Evolutionary conservation across 2,113 vertebrate genomes (phyloP), one percentile per base, ranked within the genome.

Genomic region (Alexandromys fortis): DNA sequence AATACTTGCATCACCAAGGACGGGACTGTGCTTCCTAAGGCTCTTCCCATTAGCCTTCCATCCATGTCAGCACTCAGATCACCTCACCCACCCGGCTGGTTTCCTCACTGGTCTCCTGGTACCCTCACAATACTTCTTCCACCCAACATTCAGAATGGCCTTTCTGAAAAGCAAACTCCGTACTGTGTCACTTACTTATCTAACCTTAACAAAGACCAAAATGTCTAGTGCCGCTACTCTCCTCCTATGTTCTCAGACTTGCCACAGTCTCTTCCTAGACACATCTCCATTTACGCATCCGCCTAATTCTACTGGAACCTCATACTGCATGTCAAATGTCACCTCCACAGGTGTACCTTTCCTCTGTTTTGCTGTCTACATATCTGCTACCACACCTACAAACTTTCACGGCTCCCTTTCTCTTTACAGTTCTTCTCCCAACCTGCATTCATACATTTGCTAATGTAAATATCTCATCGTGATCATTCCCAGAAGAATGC

Each of bases 161-260:
- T 94, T 89, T 90, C 14, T 6, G 26, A 68, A 58, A 67, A 45
- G 24, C 77, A 68, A 81, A 72, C 94, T 70, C 79, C 30, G 52
- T 33, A 49, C 4, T 42, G 11, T 78, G 63, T 77, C 30, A 7
- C 52, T 94, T 77, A 35, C 89, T 75, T 42, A 9, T 63, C 5
- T 38, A 42, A 92, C n/a, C 82, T 96, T 28, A 95, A 63, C 61
- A 68, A 93, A 94, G 63, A 86, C 38, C 63, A 72, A n/a, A 91
- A 52, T 88, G n/a, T 65, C 42, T 33, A 52, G 38, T 13, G 2
- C 16, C 13, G 26, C 42, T 13, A 45, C 33, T n/a, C 47, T 26
- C 3, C 0, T 24, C 8, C 0, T 13, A 16, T 1, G 21, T 73
- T 28, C 90, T 77, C 42, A 72, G 77, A 63, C 10, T 26, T 0